These are phyloP conservation scores for Oryctolagus cuniculus DNA, from an alignment of 2,113 vertebrate species.

Conservation along the genomic window DNA sequence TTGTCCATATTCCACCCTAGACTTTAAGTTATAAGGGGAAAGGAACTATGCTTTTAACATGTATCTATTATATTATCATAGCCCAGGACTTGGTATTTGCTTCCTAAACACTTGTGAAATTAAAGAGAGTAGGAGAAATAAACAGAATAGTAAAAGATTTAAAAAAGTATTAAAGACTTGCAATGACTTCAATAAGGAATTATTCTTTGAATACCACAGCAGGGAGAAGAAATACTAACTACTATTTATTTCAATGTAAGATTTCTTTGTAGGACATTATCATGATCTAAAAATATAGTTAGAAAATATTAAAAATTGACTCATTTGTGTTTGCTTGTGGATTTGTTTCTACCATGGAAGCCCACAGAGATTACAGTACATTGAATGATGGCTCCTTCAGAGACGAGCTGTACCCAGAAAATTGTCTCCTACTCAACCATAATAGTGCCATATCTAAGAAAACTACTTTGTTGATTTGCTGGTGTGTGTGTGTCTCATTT, in stretches of 20 bases:
- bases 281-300: not conserved
- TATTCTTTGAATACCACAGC: not conserved
- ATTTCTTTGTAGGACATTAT: not conserved
- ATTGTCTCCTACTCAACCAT: not conserved
- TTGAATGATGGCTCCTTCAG: not conserved
- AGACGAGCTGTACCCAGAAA: constrained; percentile 33
- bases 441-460: not conserved
- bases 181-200: not conserved
- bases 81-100: not conserved
- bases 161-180: not conserved
- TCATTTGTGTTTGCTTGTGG: not conserved
- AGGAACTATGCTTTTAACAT: not conserved
- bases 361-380: not conserved
- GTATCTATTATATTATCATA: not conserved
- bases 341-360: not conserved
- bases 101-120: not conserved
- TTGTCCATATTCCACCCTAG: not conserved
- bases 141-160: not conserved
- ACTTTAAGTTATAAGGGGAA: not conserved
- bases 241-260: constrained; percentile 17
- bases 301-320: not conserved
- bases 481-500: not conserved
- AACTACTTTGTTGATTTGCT: not conserved
- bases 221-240: not conserved
- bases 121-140: not conserved